Evolutionary conservation across 2,113 vertebrate species (phyloP).

Genomic region (Pygoscelis antarcticus): DNA sequence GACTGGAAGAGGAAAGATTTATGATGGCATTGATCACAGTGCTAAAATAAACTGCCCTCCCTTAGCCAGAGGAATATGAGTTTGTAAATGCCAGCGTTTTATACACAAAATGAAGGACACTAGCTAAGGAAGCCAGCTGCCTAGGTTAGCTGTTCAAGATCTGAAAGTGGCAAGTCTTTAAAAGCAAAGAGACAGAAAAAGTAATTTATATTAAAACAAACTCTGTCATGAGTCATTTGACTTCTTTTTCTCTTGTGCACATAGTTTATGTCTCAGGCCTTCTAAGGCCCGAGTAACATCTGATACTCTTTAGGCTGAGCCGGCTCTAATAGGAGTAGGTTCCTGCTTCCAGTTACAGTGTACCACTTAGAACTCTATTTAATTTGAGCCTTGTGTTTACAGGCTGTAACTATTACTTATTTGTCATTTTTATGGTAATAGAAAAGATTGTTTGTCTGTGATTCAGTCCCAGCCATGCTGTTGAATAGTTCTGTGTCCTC

Average conservation of each 20-base stretch:
- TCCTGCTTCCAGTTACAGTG: conserved; percentile 33
- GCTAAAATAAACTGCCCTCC: conserved; percentile 50
- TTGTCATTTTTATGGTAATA: conserved; percentile 65
- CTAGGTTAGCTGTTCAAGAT: conserved; percentile 14
- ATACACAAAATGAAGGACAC: neutral
- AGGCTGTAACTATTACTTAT: conserved; percentile 46
- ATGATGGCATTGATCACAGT: neutral
- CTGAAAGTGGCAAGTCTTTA: conserved; percentile 60
- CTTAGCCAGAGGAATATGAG: neutral
- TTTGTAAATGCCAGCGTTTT: conserved; percentile 3
- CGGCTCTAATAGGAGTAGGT: conserved; percentile 32
- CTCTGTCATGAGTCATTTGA: conserved; percentile 77
- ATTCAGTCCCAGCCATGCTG: neutral
- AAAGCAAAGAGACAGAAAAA: conserved; percentile 68
- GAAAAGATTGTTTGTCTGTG: neutral
- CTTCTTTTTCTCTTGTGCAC: conserved; percentile 69
- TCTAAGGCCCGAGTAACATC: conserved; percentile 67
- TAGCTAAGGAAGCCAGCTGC: neutral
- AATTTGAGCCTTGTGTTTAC: conserved; percentile 47
- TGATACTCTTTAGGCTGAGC: conserved; percentile 68
- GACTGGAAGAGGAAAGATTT: conserved; percentile 18
- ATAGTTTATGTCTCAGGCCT: conserved; percentile 72
- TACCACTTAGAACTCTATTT: conserved; percentile 38
- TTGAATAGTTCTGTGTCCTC: neutral
- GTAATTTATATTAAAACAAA: conserved; percentile 74